phyloP scores from a whole-genome alignment of 2,888 invertebrate genomes.

The Dusona sp. region DNA sequence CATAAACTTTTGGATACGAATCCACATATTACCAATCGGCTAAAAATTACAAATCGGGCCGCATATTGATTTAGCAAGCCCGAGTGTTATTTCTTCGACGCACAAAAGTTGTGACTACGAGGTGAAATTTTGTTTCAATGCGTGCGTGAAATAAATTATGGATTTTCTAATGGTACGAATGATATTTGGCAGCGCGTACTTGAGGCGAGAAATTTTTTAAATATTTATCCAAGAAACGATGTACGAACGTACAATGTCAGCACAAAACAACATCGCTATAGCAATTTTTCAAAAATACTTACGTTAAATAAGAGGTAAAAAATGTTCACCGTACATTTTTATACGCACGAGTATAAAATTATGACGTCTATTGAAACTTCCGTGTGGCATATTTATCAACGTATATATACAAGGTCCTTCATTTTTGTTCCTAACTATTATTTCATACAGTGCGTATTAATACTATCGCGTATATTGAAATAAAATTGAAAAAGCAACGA shows the following conservation, averaged over 20 bases:
- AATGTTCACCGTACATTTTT: background rate
- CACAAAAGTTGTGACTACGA: background rate
- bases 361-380: background rate
- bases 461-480: constrained; percentile 17
- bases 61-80: constrained; percentile 17
- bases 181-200: constrained; percentile 55
- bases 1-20: background rate
- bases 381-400: constrained; percentile 18
- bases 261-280: constrained; percentile 4
- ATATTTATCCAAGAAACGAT: constrained; percentile 62
- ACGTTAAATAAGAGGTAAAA: background rate
- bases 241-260: constrained; percentile 14
- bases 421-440: constrained; percentile 13
- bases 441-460: constrained; percentile 21
- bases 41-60: background rate
- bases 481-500: constrained; percentile 35
- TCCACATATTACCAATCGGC: background rate
- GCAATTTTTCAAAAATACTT: background rate
- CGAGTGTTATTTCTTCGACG: background rate
- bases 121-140: constrained; percentile 17
- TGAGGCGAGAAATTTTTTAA: constrained; percentile 20
- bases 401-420: background rate
- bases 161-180: constrained; percentile 13
- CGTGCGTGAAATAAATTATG: background rate
- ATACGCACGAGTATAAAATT: background rate